These are phyloP conservation scores for Oceanites oceanicus DNA, from an alignment of 2,113 vertebrate genomes.

Conservation along the genomic window DNA sequence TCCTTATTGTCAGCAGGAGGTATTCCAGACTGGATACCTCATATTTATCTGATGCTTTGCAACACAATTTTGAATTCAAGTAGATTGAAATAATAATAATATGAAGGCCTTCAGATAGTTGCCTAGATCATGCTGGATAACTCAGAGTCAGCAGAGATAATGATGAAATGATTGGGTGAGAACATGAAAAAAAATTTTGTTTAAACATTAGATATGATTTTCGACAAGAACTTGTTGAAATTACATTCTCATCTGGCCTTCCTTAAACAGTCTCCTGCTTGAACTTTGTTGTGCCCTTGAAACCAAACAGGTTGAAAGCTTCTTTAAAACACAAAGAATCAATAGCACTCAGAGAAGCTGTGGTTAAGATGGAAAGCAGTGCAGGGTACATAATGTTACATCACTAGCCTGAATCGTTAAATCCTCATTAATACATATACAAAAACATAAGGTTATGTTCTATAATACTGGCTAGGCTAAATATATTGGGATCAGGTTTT, in stretches of 20 bases:
- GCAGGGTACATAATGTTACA: neutral
- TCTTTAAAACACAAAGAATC: neutral
- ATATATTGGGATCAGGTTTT: neutral
- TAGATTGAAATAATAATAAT: neutral
- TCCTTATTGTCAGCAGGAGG: neutral
- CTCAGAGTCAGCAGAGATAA: neutral
- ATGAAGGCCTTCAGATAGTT: neutral
- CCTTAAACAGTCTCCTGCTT: neutral
- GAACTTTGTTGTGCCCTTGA: neutral
- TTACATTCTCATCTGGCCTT: neutral
- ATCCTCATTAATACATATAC: neutral
- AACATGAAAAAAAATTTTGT: neutral
- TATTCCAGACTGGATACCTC: neutral
- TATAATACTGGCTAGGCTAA: neutral
- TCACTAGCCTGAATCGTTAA: neutral
- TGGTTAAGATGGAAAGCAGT: neutral
- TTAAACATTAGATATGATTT: neutral
- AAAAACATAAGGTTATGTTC: neutral
- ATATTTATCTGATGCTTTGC: neutral
- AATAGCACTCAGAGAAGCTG: neutral
- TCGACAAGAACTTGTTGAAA: neutral
- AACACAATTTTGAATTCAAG: neutral
- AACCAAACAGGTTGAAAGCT: neutral
- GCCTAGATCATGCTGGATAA: neutral
- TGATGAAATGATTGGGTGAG: neutral